Base-by-base conservation (phyloP, 2,113 vertebrate genomes). In the Carollia perspicillata region DNA sequence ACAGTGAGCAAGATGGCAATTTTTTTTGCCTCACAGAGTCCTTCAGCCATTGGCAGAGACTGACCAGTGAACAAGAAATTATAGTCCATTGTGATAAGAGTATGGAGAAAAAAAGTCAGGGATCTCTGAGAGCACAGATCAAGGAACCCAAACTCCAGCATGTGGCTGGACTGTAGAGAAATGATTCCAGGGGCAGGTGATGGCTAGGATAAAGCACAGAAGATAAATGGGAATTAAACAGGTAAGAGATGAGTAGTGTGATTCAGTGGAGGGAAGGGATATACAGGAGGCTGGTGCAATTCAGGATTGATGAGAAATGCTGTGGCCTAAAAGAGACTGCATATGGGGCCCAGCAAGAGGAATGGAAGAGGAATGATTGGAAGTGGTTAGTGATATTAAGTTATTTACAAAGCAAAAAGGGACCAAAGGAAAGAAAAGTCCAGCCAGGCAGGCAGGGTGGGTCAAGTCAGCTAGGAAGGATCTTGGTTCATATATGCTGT, bases 331-430 rank as follows among this genome's bases (percentile, higher is more conserved):
- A 65, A 81, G 20, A 75, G 28, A 58, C 16, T 89, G 26, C 1
- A 9, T 33, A 26, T 23, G 17, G 30, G 53, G 23, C 3, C 33
- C 60, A 37, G 35, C 0, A 11, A 23, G 23, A 22, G 35, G 28
- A 55, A 20, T 71, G 44, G 69, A 71, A 8, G 18, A 47, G 22
- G 14, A 28, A 22, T 75, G 44, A 8, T 60, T n/a, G n/a, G n/a
- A 92, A 79, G 20, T 74, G 53, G 23, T 55, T 11, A 72, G 37
- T 88, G 30, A 63, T 33, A 90, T 28, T 81, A 42, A 90, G 49
- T 71, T 89, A 88, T 89, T 68, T 86, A 69, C 40, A 94, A 84
- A 88, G 30, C 42, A 53, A 81, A 89, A 84, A 89, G 5, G 11
- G 89, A 65, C 18, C 0, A 14, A 92, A 53, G 8, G 51, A 26